phyloP scores from a whole-genome alignment of 2,797 vertebrate species.

The Rhyacichthys aspro region DNA sequence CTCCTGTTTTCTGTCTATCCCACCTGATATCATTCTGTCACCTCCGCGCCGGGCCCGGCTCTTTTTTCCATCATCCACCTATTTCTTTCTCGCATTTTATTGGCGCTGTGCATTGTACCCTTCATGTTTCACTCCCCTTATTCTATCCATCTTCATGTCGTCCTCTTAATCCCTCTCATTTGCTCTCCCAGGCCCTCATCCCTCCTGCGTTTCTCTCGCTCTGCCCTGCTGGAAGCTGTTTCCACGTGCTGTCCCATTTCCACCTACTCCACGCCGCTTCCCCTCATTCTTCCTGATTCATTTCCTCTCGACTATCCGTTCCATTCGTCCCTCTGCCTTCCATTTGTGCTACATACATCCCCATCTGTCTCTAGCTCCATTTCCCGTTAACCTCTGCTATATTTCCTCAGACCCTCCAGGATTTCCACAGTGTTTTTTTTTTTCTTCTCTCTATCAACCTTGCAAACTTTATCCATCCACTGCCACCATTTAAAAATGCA shows the following conservation, averaged over 20 bases:
- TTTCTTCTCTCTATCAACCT: conserved; percentile 16
- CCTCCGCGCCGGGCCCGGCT: conserved; percentile 48
- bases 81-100: conserved; percentile 74
- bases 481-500: neutral
- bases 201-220: conserved; percentile 47
- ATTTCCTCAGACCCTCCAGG: conserved; percentile 47
- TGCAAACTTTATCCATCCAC: conserved; percentile 38
- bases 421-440: conserved; percentile 24
- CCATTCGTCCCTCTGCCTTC: conserved; percentile 52
- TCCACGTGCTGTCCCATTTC: conserved; percentile 60
- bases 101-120: conserved; percentile 66
- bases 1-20: conserved; percentile 75
- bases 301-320: conserved; percentile 57
- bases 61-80: conserved; percentile 67
- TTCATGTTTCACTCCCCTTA: conserved; percentile 73
- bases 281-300: conserved; percentile 67
- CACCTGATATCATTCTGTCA: conserved; percentile 80
- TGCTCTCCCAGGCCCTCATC: conserved; percentile 61
- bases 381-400: conserved; percentile 31
- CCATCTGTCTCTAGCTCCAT: conserved; percentile 22
- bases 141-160: conserved; percentile 76
- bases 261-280: conserved; percentile 62
- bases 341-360: conserved; percentile 36
- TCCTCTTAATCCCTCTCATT: conserved; percentile 76
- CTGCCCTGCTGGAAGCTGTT: conserved; percentile 36